Percentiles rank a stretch among this genome's conserved stretches.
These are phyloP conservation scores for Drosophila lacteicornis DNA, from an alignment of 1,140 invertebrate genomes.

Conservation along the genomic window DNA sequence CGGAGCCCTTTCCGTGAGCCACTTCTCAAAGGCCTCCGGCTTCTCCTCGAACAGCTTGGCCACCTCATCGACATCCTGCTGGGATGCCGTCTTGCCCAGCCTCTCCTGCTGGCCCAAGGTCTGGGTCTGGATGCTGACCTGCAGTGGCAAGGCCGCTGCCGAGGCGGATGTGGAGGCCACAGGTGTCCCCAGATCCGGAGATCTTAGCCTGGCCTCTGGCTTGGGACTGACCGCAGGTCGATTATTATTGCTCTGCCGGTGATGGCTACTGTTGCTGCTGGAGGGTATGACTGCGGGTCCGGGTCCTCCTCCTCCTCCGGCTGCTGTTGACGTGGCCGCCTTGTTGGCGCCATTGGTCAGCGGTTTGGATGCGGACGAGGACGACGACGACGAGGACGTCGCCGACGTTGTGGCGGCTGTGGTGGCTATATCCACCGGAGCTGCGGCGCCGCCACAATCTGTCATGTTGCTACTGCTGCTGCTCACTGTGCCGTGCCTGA, in stretches of 20 bases:
- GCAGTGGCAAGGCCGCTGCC: not conserved
- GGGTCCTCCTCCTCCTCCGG: constrained; percentile 7
- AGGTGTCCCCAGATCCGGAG: constrained; percentile 36
- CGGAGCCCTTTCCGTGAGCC: constrained; percentile 90
- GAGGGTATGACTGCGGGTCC: constrained; percentile 12
- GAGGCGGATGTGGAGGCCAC: constrained; percentile 21
- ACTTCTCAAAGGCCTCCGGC: constrained; percentile 88
- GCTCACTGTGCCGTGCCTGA: constrained; percentile 41
- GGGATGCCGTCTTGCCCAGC: constrained; percentile 41
- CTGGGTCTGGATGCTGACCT: constrained; percentile 29
- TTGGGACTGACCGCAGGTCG: constrained; percentile 25
- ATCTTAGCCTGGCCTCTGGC: constrained; percentile 31
- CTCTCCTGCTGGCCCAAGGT: constrained; percentile 21
- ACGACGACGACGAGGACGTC: constrained; percentile 33
- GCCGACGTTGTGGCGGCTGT: constrained; percentile 26
- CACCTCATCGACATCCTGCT: constrained; percentile 83
- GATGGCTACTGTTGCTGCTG: constrained; percentile 49
- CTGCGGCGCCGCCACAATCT: constrained; percentile 65
- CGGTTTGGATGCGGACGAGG: constrained; percentile 44
- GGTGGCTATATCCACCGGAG: constrained; percentile 42
- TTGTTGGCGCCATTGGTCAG: constrained; percentile 71
- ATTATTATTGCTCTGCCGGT: constrained; percentile 70
- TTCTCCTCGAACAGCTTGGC: constrained; percentile 85
- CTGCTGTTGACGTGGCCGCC: constrained; percentile 31
- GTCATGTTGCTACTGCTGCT: constrained; percentile 65